Evolutionary conservation across 2,113 vertebrate genomes (phyloP).

Genomic region (Brevimyrus niger): DNA sequence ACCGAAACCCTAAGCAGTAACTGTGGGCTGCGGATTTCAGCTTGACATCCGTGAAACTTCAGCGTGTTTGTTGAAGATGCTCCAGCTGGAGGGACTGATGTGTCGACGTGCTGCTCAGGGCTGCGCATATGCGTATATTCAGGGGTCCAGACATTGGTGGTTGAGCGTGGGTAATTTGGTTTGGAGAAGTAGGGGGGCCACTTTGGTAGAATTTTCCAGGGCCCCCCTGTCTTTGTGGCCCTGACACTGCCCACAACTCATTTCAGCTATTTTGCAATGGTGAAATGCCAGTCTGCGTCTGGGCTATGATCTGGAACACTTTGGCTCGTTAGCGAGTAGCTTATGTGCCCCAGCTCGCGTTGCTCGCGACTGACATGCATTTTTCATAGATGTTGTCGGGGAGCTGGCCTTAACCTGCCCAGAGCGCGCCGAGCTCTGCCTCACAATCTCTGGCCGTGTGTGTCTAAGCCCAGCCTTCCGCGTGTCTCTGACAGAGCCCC

Average conservation of each 20-base stretch:
- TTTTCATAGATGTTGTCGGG: neutral
- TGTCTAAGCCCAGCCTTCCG: neutral
- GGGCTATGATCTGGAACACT: neutral
- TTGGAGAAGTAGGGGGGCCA: neutral
- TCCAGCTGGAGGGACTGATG: neutral
- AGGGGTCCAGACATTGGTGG: neutral
- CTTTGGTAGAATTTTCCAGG: neutral
- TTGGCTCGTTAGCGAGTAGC: neutral
- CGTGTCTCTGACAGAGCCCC: slow-evolving; percentile 71
- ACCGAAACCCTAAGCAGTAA: neutral
- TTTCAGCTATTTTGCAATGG: neutral
- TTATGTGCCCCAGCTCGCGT: neutral
- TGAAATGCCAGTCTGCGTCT: neutral
- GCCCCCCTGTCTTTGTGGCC: neutral
- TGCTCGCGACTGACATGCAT: no score
- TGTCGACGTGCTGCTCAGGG: neutral
- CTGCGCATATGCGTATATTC: neutral
- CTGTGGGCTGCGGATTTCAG: neutral
- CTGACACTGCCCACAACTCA: neutral
- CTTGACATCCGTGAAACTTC: neutral
- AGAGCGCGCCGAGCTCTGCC: neutral
- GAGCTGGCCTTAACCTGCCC: neutral
- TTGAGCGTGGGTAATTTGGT: neutral
- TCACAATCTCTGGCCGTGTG: neutral
- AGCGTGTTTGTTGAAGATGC: neutral